These are phyloP conservation scores for Neopipo cinnamomea DNA, from an alignment of 2,113 vertebrate genomes.

Conservation along the genomic window DNA sequence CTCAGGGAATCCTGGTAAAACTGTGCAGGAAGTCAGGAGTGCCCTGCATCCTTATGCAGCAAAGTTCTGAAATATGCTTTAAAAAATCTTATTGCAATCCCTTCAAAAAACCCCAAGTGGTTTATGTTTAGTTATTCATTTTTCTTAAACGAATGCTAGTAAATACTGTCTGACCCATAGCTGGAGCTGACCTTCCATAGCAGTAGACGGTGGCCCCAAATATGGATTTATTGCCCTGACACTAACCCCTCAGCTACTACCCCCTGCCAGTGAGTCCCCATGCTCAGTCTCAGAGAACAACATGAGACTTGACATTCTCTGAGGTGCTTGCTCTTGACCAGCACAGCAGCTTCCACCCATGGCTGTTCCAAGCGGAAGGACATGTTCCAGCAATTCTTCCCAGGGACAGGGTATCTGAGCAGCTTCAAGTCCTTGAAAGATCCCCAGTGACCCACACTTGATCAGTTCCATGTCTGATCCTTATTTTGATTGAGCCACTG, in stretches of 20 bases:
- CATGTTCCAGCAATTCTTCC: fast-evolving
- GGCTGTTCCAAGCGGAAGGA: not conserved
- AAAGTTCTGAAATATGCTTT: not conserved
- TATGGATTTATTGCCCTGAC: not conserved
- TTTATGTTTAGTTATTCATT: not conserved
- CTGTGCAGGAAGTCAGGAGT: not conserved
- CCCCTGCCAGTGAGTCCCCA: not conserved
- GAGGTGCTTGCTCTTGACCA: not conserved
- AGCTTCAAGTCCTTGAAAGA: not conserved
- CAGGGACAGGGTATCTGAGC: not conserved
- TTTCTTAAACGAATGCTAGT: not conserved
- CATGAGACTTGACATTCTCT: not conserved
- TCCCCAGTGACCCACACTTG: not conserved
- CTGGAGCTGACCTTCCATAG: not conserved
- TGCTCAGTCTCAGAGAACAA: not conserved
- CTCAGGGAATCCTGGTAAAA: not conserved
- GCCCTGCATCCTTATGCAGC: not conserved
- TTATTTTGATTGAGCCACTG: not conserved
- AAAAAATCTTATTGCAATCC: not conserved
- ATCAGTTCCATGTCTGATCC: not conserved
- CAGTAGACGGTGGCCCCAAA: not conserved
- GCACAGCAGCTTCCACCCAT: not conserved
- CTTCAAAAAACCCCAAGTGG: not conserved
- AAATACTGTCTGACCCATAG: not conserved
- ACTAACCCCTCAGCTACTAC: fast-evolving